Base-by-base conservation (phyloP, 2,888 invertebrate species). In the Pterobdella sp. region DNA sequence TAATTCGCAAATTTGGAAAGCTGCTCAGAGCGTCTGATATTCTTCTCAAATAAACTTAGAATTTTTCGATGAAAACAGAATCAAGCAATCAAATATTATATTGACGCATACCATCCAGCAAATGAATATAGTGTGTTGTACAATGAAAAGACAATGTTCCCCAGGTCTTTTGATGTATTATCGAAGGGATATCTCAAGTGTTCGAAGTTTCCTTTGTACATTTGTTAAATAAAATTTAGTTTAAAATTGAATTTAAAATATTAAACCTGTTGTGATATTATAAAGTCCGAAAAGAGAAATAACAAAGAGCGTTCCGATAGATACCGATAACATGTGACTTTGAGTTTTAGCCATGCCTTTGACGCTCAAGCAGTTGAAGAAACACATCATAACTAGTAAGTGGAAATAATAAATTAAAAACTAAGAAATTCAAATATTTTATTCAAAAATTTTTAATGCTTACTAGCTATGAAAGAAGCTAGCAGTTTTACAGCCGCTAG, bases 241-340 rank as follows among this genome's bases (percentile, higher is more conserved):
- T n/a, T n/a, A n/a, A n/a, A n/a, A n/a, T n/a, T n/a, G n/a, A n/a
- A n/a, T n/a, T n/a, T n/a, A n/a, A n/a, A n/a, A n/a, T n/a, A n/a
- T n/a, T n/a, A n/a, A 84, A 91, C 95, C 94, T 81, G 86, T 85
- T 78, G 85, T 87, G 0, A 97, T 87, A 82, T 93, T 91, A 82
- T 91, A 91, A 66, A 89, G 85, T 72, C 97, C 97, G 4, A 94
- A 91, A 14, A 89, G 88, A 78, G 96, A 94, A 82, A 98, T 94
- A 82, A 93, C 76, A 14, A 78, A 10, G 1, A 81, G 77, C 7
- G 81, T 80, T 2, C 77, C 68, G 4, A 81, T 75, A 74, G 80
- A 80, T 64, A 80, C 75, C 65, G 77, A 73, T 0, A 81, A 80
- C 72, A 81, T 80, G 32, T 79, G 76, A 1, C 77, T 78, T 68